Percentiles rank a stretch among this genome's conserved stretches.
These are phyloP conservation scores for Ephestia elutella DNA, from an alignment of 1,140 invertebrate genomes.

Conservation along the genomic window DNA sequence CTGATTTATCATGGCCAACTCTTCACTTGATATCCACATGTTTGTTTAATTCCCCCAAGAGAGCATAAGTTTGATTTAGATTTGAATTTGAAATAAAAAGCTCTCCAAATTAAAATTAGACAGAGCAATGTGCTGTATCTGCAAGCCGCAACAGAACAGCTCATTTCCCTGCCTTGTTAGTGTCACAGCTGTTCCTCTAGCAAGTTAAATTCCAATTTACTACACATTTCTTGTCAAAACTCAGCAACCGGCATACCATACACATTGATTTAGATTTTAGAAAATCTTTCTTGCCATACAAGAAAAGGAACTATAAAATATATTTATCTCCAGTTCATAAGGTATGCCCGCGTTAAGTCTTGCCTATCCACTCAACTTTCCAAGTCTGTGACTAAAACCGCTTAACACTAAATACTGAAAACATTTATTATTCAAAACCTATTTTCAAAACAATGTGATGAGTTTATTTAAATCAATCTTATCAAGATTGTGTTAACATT, in stretches of 20 bases:
- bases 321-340: conserved; percentile 16
- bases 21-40: conserved; percentile 68
- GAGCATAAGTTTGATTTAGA: conserved; percentile 40
- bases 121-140: conserved; percentile 46
- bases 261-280: conserved; percentile 5
- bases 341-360: not conserved
- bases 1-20: conserved; percentile 43
- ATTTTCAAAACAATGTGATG: conserved; percentile 18
- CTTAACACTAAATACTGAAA: conserved; percentile 19
- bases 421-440: conserved; percentile 15
- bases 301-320: conserved; percentile 30
- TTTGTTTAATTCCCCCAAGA: conserved; percentile 37
- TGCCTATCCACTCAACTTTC: not conserved
- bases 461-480: conserved; percentile 9
- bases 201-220: not conserved
- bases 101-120: conserved; percentile 48
- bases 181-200: conserved; percentile 41
- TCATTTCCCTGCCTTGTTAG: conserved; percentile 53
- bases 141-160: conserved; percentile 55
- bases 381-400: conserved; percentile 30
- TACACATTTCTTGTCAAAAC: conserved; percentile 1
- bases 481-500: conserved; percentile 1
- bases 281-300: conserved; percentile 15
- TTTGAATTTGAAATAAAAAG: conserved; percentile 37
- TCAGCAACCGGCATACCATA: conserved; percentile 12